Conservation (phyloP, 2,797 vertebrate species). For the Bovichtus variegatus region DNA sequence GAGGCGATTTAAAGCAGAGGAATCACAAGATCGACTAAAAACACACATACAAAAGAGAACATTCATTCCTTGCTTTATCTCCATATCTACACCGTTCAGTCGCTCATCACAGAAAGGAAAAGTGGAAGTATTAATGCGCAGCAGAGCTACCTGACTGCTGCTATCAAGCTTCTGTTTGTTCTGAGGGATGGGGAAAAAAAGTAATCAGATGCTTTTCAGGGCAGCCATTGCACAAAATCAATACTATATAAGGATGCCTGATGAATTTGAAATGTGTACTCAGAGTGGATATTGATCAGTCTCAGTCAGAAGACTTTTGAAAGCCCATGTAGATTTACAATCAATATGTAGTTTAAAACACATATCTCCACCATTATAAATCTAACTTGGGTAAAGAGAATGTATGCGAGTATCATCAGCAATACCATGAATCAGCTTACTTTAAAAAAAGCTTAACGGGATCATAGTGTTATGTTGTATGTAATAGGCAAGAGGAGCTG, state of each 20-base stretch:
- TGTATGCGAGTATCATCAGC: conserved; percentile 2
- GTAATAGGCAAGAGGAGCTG: conserved; percentile 15
- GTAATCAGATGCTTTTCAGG: conserved; percentile 79
- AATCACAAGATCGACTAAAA: not conserved
- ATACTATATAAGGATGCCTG: conserved; percentile 83
- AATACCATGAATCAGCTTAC: not conserved
- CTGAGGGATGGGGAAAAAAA: conserved; percentile 57
- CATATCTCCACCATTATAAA: conserved; percentile 33
- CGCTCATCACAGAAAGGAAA: conserved; percentile 27
- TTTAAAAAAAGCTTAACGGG: not conserved
- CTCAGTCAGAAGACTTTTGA: conserved; percentile 73
- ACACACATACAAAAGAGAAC: not conserved
- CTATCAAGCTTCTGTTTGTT: conserved; percentile 55
- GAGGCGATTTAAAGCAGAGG: not conserved
- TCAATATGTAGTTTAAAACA: conserved; percentile 69
- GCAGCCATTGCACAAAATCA: conserved; percentile 81
- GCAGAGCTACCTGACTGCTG: conserved; percentile 40
- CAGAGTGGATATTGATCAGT: conserved; percentile 83
- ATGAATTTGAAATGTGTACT: conserved; percentile 86
- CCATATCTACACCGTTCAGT: not conserved
- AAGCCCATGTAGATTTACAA: conserved; percentile 67
- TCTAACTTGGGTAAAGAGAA: conserved; percentile 20
- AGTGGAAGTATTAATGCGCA: conserved; percentile 21
- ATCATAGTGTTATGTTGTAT: not conserved
- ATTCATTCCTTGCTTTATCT: not conserved